phyloP scores from a whole-genome alignment of 2,888 invertebrate genomes.

The Aleiodes alternator region DNA sequence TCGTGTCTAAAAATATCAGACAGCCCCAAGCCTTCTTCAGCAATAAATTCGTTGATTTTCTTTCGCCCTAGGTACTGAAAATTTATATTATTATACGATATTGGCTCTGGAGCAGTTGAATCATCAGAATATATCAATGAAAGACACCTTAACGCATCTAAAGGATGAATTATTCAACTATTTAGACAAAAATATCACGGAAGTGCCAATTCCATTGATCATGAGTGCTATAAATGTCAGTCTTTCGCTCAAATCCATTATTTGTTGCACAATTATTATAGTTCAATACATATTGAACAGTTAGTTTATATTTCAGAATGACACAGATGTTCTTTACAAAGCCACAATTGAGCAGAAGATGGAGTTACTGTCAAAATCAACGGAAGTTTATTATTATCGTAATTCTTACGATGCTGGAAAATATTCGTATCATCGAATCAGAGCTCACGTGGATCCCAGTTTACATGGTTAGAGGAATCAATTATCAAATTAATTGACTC shows the following conservation, averaged over 20 bases:
- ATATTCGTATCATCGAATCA: slow-evolving; percentile 43
- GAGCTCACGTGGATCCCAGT: background rate
- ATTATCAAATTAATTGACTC: background rate
- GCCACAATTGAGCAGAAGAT: slow-evolving; percentile 58
- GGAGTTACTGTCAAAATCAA: slow-evolving; percentile 39
- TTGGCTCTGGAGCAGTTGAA: slow-evolving; percentile 7
- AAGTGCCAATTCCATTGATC: slow-evolving; percentile 3
- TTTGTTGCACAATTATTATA: background rate
- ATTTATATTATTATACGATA: slow-evolving; percentile 1
- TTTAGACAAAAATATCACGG: background rate
- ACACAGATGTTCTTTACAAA: slow-evolving; percentile 48
- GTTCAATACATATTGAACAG: no score
- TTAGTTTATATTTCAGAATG: slow-evolving; percentile 41
- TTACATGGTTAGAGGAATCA: slow-evolving; percentile 16
- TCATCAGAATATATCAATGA: background rate
- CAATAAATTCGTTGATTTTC: no score
- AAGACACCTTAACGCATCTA: background rate
- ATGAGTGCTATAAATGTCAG: slow-evolving; percentile 2
- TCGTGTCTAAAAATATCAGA: no score
- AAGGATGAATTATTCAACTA: background rate
- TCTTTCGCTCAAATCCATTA: background rate
- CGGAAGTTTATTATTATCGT: slow-evolving; percentile 59
- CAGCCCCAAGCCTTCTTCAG: no score
- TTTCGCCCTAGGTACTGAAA: background rate
- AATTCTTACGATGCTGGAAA: slow-evolving; percentile 52